phyloP scores from a whole-genome alignment of 2,797 vertebrate species.

The Melanotaenia maccullochi region DNA sequence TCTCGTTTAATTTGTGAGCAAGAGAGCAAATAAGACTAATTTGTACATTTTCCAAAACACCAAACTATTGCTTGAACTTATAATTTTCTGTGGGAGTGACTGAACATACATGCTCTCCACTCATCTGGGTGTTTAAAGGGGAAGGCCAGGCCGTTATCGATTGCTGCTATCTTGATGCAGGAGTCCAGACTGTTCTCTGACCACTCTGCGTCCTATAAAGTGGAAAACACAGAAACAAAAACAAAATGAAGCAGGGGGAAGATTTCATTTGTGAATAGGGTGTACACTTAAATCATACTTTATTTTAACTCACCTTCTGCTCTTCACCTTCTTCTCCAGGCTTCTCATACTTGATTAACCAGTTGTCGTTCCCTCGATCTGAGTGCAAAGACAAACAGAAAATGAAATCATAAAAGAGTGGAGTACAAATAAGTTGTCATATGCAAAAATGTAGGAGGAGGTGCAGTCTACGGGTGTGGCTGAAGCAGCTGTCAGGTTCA shows the following conservation, averaged over 20 bases:
- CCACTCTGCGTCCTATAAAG: constrained; percentile 85
- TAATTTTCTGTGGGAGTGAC: neutral
- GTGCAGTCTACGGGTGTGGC: neutral
- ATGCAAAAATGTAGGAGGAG: neutral
- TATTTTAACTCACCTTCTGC: constrained; percentile 80
- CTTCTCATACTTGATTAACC: constrained; percentile 95
- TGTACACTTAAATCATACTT: too few species aligned
- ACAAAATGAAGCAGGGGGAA: too few species aligned
- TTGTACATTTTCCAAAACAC: too few species aligned
- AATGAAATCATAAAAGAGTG: neutral
- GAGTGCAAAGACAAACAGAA: constrained; percentile 45
- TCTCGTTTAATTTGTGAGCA: too few species aligned
- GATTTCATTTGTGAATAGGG: too few species aligned
- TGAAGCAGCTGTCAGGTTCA: neutral
- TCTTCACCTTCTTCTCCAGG: constrained; percentile 78
- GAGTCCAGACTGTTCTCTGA: constrained; percentile 80
- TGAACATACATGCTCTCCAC: constrained; percentile 94
- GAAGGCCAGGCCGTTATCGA: constrained; percentile 98
- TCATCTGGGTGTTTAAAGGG: constrained; percentile 99
- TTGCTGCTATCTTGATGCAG: constrained; percentile 94
- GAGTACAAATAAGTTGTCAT: neutral
- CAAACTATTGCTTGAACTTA: too few species aligned
- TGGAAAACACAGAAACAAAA: neutral
- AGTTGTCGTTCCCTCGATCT: constrained; percentile 99
- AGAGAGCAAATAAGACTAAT: neutral